phyloP scores from a whole-genome alignment of 2,113 vertebrate genomes.

The Ciconia boyciana region DNA sequence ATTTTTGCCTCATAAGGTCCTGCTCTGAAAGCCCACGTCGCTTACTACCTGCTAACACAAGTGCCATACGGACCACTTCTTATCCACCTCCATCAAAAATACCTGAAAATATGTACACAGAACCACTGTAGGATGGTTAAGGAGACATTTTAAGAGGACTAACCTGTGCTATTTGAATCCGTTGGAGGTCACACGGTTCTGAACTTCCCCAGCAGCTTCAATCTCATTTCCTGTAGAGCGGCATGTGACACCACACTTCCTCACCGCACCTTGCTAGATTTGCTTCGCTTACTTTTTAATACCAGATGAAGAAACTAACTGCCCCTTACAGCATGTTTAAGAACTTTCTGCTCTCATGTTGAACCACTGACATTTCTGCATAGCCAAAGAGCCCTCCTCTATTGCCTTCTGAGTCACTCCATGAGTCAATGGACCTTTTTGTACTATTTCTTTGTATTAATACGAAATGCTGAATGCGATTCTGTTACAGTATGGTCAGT shows the following conservation, averaged over 20 bases:
- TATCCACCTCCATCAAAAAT: background rate
- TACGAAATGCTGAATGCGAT: background rate
- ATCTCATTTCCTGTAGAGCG: constrained; percentile 69
- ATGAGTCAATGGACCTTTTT: constrained; percentile 24
- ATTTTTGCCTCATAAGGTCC: background rate
- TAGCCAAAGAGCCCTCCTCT: background rate
- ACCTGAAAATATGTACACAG: background rate
- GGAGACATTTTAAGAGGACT: constrained; percentile 37
- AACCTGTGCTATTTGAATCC: constrained; percentile 67
- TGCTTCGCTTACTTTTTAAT: background rate
- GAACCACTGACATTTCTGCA: constrained; percentile 20
- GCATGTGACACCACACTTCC: constrained; percentile 74
- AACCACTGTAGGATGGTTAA: background rate
- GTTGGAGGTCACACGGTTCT: constrained; percentile 13
- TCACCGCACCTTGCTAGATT: constrained; percentile 62
- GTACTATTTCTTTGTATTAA: constrained; percentile 15
- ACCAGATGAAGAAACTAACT: constrained; percentile 27
- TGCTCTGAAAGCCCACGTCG: background rate
- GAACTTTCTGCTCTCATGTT: background rate
- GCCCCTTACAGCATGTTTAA: background rate
- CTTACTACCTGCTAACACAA: background rate
- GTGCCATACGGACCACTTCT: background rate
- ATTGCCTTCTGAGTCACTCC: constrained; percentile 18
- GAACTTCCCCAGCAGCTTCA: constrained; percentile 64
- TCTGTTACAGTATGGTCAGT: background rate